Conservation (phyloP, 2,113 vertebrate species). For the Willisornis vidua region DNA sequence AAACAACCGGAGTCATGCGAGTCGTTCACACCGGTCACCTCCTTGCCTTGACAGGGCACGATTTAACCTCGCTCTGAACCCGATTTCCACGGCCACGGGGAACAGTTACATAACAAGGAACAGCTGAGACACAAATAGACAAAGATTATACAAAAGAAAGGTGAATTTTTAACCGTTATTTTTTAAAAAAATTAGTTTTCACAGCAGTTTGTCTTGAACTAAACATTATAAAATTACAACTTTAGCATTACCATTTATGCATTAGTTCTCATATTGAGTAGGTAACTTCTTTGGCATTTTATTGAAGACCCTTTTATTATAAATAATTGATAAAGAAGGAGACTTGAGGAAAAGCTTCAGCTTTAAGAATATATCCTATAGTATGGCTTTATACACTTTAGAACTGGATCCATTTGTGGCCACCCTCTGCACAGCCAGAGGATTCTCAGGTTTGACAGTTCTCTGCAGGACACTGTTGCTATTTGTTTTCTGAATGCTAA, state of each 20-base stretch:
- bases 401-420: background rate
- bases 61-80: constrained; percentile 49
- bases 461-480: background rate
- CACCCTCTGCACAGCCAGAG: background rate
- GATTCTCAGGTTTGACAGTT: background rate
- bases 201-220: background rate
- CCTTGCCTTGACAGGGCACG: background rate
- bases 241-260: background rate
- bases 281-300: background rate
- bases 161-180: background rate
- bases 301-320: background rate
- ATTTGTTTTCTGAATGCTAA: background rate
- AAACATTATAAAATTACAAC: background rate
- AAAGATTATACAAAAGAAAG: background rate
- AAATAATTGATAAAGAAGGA: background rate
- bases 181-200: background rate
- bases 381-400: background rate
- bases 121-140: background rate
- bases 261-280: background rate
- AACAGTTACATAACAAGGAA: background rate
- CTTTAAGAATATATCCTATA: background rate
- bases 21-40: background rate
- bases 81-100: background rate
- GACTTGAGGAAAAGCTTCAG: background rate
- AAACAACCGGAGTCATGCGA: background rate